phyloP scores from a whole-genome alignment of 2,113 vertebrate genomes.

The Sinocyclocheilus maitianheensis region DNA sequence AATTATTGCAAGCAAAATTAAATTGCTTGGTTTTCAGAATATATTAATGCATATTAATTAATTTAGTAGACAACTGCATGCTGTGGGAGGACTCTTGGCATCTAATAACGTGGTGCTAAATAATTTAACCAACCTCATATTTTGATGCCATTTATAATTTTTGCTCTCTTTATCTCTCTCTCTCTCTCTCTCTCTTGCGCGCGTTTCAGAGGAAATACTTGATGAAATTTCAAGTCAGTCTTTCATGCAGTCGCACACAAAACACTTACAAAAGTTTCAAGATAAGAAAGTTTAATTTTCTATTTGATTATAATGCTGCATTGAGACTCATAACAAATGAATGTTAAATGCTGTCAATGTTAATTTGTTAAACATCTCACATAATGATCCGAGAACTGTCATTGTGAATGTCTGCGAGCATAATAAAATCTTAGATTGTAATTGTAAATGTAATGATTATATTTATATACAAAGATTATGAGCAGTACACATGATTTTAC shows the following conservation, averaged over 20 bases:
- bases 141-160: constrained; percentile 59
- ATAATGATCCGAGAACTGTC: background rate
- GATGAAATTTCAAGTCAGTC: constrained; percentile 33
- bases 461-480: background rate
- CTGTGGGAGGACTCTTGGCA: constrained; percentile 50
- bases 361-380: background rate
- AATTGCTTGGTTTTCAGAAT: constrained; percentile 62
- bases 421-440: background rate
- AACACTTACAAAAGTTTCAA: constrained; percentile 21
- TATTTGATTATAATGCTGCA: constrained; percentile 10
- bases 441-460: background rate
- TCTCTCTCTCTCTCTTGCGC: no score
- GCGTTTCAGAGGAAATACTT: constrained; percentile 1
- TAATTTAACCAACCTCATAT: constrained; percentile 65
- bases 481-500: background rate
- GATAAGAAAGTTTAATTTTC: constrained; percentile 11
- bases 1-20: constrained; percentile 69
- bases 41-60: constrained; percentile 71
- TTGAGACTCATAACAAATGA: background rate
- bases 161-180: background rate
- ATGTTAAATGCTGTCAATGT: background rate
- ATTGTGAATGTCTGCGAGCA: background rate
- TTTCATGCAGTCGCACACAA: constrained; percentile 30
- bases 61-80: constrained; percentile 58
- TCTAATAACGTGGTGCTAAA: constrained; percentile 61